phyloP scores from a whole-genome alignment of 2,113 vertebrate species.

The Oncorhynchus keta region DNA sequence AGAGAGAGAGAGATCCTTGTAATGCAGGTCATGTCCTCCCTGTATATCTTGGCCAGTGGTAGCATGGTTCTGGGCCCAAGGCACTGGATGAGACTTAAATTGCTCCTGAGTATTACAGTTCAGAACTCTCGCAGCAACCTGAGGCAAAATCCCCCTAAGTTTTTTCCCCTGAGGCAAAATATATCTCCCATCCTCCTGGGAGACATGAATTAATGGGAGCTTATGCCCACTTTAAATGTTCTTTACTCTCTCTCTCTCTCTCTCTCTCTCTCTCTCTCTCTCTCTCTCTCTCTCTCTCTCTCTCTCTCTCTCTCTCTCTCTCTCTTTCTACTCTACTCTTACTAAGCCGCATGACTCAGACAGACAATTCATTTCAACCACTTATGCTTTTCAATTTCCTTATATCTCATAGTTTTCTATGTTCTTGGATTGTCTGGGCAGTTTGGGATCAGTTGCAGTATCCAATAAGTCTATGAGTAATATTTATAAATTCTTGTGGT shows the following conservation, averaged over 20 bases:
- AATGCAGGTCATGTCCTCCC: background rate
- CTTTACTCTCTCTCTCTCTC: background rate
- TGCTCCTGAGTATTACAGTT: slow-evolving; percentile 21
- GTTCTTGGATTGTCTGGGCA: background rate
- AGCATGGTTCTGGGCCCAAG: background rate
- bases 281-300: no score
- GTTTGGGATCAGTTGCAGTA: slow-evolving; percentile 10
- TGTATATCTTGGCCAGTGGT: slow-evolving; percentile 3
- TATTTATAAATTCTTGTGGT: slow-evolving; percentile 9
- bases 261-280: no score
- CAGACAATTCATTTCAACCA: slow-evolving; percentile 14
- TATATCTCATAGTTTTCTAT: slow-evolving; percentile 2
- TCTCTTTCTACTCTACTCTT: background rate
- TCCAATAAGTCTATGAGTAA: no score
- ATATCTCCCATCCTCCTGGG: background rate
- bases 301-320: background rate
- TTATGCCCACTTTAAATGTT: slow-evolving; percentile 12
- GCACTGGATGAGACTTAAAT: slow-evolving; percentile 31
- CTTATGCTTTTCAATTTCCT: slow-evolving; percentile 19
- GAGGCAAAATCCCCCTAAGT: slow-evolving; percentile 12
- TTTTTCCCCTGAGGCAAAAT: slow-evolving; percentile 20
- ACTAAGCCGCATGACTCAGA: background rate
- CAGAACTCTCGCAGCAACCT: slow-evolving; percentile 5
- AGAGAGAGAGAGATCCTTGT: background rate
- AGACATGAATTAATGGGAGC: slow-evolving; percentile 9